Evolutionary conservation across 1,140 invertebrate species (phyloP).

Genomic region (Drosophila nebulosa): DNA sequence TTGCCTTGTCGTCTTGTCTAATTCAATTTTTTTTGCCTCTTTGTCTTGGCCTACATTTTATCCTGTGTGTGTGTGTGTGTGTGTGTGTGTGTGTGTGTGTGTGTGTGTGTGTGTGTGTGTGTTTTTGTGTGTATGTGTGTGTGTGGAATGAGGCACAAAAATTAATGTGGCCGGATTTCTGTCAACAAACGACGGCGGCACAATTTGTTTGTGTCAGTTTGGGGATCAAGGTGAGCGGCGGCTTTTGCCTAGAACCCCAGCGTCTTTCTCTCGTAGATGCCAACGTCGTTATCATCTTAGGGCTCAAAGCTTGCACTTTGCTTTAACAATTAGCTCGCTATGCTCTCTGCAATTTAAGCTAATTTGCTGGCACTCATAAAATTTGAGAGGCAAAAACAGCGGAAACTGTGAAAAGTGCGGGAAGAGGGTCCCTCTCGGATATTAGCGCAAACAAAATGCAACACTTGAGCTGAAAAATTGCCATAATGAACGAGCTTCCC

Average conservation of each 20-base stretch:
- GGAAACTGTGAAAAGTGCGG: slow-evolving; percentile 15
- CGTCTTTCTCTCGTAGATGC: background rate
- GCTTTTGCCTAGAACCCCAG: background rate
- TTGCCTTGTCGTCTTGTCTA: slow-evolving; percentile 54
- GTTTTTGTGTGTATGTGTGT: background rate
- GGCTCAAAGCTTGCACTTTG: slow-evolving; percentile 11
- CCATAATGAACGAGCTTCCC: slow-evolving; percentile 66
- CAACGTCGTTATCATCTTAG: background rate
- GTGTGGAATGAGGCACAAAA: slow-evolving; percentile 29
- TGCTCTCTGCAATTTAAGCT: slow-evolving; percentile 59
- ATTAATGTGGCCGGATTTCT: slow-evolving; percentile 55
- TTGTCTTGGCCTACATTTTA: slow-evolving; percentile 59
- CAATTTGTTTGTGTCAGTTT: slow-evolving; percentile 47
- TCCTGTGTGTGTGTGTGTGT: background rate
- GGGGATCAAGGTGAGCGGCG: slow-evolving; percentile 40
- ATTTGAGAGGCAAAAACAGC: slow-evolving; percentile 36
- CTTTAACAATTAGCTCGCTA: slow-evolving; percentile 62
- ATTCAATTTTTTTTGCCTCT: slow-evolving; percentile 50
- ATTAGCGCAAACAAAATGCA: slow-evolving; percentile 78
- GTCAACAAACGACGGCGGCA: slow-evolving; percentile 51
- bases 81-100: background rate
- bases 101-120: background rate
- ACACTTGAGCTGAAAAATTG: slow-evolving; percentile 78
- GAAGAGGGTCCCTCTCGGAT: slow-evolving; percentile 37
- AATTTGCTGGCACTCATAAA: slow-evolving; percentile 75